Conservation (phyloP, 2,797 vertebrate genomes). For the Diplodus puntazzo region DNA sequence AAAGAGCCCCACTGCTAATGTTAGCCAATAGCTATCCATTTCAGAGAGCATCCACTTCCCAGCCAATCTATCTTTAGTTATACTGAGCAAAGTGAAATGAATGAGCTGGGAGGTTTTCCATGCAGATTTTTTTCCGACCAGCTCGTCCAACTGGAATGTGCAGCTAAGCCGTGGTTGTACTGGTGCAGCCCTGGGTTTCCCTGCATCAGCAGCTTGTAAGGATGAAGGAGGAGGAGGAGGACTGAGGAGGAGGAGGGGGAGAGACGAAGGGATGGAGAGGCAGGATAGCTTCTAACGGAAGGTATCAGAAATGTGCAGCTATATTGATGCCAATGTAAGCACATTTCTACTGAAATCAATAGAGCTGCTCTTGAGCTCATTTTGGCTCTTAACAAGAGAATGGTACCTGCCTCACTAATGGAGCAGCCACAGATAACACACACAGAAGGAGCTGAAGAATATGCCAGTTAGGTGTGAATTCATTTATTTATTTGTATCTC, state of each 20-base stretch:
- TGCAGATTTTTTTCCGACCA: constrained; percentile 45
- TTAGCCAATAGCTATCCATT: constrained; percentile 63
- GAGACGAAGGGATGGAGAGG: constrained; percentile 43
- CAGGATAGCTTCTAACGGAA: constrained; percentile 57
- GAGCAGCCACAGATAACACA: constrained; percentile 50
- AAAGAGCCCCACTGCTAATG: constrained; percentile 61
- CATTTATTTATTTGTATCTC: constrained; percentile 35
- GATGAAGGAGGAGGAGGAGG: constrained; percentile 46
- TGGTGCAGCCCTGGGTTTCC: constrained; percentile 73
- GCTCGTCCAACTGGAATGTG: constrained; percentile 45
- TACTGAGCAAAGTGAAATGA: constrained; percentile 48
- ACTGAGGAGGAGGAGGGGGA: constrained; percentile 28
- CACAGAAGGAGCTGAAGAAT: constrained; percentile 10
- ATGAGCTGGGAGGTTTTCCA: constrained; percentile 38
- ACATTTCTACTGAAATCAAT: constrained; percentile 81
- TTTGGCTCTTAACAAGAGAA: constrained; percentile 69
- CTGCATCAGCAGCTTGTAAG: constrained; percentile 78
- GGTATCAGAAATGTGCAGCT: constrained; percentile 73
- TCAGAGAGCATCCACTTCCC: constrained; percentile 27
- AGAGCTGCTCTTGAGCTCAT: constrained; percentile 67
- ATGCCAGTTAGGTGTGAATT: constrained; percentile 21
- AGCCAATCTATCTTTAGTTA: constrained; percentile 36
- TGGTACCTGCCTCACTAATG: constrained; percentile 62
- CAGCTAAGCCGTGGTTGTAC: constrained; percentile 50
- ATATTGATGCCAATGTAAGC: constrained; percentile 78